Conservation (phyloP, 2,113 vertebrate species). For the Cebus imitator region DNA sequence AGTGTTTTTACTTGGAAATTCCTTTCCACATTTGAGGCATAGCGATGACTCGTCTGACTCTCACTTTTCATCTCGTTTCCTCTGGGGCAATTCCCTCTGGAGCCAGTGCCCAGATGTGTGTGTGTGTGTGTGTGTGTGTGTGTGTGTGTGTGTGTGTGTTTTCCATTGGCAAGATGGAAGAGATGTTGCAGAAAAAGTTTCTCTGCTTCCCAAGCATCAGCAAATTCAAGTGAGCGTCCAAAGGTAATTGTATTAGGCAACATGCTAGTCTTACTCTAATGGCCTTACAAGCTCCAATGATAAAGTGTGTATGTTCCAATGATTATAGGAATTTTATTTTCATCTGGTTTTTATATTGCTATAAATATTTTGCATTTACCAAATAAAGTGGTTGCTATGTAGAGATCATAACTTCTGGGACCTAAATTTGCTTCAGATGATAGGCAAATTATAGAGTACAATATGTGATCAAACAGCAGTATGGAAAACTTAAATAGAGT, state of each 20-base stretch:
- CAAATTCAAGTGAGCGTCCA: slow-evolving; percentile 42
- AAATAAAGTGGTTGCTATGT: slow-evolving; percentile 81
- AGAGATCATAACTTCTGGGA: slow-evolving; percentile 82
- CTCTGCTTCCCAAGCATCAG: slow-evolving; percentile 46
- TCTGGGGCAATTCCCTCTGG: background rate
- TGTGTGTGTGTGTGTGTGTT: background rate
- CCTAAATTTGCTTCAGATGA: slow-evolving; percentile 82
- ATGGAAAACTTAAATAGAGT: slow-evolving; percentile 83
- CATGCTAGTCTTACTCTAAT: slow-evolving; percentile 17
- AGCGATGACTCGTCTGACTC: background rate
- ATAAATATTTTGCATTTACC: slow-evolving; percentile 82
- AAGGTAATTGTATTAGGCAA: slow-evolving; percentile 63
- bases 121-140: no score
- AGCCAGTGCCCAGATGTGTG: background rate
- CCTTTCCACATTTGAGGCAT: background rate
- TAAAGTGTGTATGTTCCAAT: slow-evolving; percentile 59
- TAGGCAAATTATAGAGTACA: slow-evolving; percentile 85
- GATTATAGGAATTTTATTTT: slow-evolving; percentile 79
- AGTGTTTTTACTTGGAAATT: background rate
- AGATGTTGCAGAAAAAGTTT: slow-evolving; percentile 15
- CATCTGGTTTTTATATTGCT: slow-evolving; percentile 79
- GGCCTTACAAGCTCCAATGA: slow-evolving; percentile 56
- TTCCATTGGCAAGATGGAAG: background rate
- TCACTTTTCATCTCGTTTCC: background rate
- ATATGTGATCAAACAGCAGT: slow-evolving; percentile 86